Base-by-base conservation (phyloP, 2,888 invertebrate species). In the Chymomyza procnemis region DNA sequence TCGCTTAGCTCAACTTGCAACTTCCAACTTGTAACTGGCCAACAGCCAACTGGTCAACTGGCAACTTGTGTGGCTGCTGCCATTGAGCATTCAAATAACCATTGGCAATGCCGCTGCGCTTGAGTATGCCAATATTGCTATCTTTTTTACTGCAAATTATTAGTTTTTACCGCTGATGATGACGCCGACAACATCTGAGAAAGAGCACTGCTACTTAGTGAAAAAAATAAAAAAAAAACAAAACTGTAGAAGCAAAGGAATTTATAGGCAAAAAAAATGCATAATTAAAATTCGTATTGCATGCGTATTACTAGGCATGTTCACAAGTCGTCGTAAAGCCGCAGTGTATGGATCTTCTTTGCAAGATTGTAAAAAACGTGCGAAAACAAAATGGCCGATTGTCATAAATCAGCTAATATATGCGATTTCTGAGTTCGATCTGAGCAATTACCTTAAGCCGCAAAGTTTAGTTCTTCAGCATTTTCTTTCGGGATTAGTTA, bases 121-220 rank as follows among this genome's bases (percentile, higher is more conserved):
- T 55, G 9, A 14, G 19, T 6, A n/a, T 76, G 78, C 76, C 82
- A 76, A 80, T 78, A 82, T 82, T 83, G 85, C 83, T 85, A 85
- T 85, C 79, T 85, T 79, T 79, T 85, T 83, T 83, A 85, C 81
- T 79, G 79, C 83, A 85, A 83, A 83, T 83, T 83, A 83, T 85
- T 83, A 81, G 84, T 83, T 79, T 85, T 81, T 81, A 76, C 78
- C 76, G 73, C 82, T 75, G 85, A 82, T 41, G 34, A 41, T 41
- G 34, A 41, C 34, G 34, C 34, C 73, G 79, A 83, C 79, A 77
- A 66, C 71, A 67, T 78, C 61, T 74, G 56, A 65, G 18, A 65
- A 22, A 65, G 46, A 54, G 3, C 12, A 21, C 48, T 50, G 5
- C 48, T 50, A 16, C 48, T 18, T 16, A 50, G 48, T 16, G 64